These are phyloP conservation scores for Adrianichthys oophorus DNA, from an alignment of 2,797 vertebrate species.

Conservation along the genomic window DNA sequence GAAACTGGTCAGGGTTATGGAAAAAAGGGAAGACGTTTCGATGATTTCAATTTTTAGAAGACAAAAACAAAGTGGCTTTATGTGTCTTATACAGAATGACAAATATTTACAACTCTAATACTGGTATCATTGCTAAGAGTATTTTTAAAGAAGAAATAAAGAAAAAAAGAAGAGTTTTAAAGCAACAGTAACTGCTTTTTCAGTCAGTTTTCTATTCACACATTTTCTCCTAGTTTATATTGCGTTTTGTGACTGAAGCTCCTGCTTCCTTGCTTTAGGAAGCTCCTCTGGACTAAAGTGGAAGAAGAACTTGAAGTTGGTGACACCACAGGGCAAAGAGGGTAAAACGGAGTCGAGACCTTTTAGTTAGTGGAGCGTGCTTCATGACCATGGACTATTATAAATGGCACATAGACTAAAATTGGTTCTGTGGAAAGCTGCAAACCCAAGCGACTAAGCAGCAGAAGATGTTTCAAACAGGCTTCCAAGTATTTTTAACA, in stretches of 20 bases:
- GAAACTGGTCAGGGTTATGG: slow-evolving; percentile 94
- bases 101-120: slow-evolving; percentile 81
- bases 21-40: slow-evolving; percentile 87
- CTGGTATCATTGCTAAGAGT: slow-evolving; percentile 61
- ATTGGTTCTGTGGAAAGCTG: slow-evolving; percentile 40
- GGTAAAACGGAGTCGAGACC: slow-evolving; percentile 67
- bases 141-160: slow-evolving; percentile 79
- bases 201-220: slow-evolving; percentile 77
- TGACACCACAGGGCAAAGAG: slow-evolving; percentile 84
- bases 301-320: slow-evolving; percentile 90
- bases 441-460: slow-evolving; percentile 24
- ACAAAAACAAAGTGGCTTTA: slow-evolving; percentile 86
- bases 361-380: slow-evolving; percentile 39
- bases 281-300: slow-evolving; percentile 62
- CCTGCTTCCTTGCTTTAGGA: slow-evolving; percentile 71
- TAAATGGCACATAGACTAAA: slow-evolving; percentile 56
- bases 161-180: slow-evolving; percentile 54
- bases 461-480: slow-evolving; percentile 46
- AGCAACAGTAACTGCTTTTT: slow-evolving; percentile 63
- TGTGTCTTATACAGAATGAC: slow-evolving; percentile 73
- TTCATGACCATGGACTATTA: slow-evolving; percentile 55
- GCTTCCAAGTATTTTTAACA: slow-evolving; percentile 23
- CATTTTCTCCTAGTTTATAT: slow-evolving; percentile 86
- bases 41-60: slow-evolving; percentile 87
- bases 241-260: slow-evolving; percentile 91